Conservation (phyloP, 2,888 invertebrate species). For the Smittia sp. region DNA sequence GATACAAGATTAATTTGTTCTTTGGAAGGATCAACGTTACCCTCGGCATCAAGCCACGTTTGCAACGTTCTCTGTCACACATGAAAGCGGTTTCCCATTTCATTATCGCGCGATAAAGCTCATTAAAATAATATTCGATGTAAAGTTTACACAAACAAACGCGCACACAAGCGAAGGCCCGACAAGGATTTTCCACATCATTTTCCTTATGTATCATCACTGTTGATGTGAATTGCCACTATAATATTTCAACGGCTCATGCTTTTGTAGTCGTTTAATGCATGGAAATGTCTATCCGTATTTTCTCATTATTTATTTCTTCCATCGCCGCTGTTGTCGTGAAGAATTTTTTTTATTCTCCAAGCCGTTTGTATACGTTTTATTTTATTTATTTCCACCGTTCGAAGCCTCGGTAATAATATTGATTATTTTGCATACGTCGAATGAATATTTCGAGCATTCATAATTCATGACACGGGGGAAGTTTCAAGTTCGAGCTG, state of each 20-base stretch:
- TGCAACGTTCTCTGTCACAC: too few species aligned
- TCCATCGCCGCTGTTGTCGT: constrained; percentile 14
- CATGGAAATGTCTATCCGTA: constrained; percentile 34
- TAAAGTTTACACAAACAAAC: neutral
- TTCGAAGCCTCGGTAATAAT: constrained; percentile 29
- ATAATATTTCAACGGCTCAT: neutral
- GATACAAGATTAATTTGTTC: constrained; percentile 11
- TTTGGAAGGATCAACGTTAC: neutral
- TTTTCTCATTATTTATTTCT: constrained; percentile 36
- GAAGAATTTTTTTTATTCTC: neutral
- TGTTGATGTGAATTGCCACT: constrained; percentile 19
- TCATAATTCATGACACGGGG: constrained; percentile 25
- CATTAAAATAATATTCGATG: neutral
- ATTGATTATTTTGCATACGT: constrained; percentile 42
- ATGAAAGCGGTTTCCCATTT: too few species aligned
- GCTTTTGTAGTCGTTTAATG: constrained; percentile 22
- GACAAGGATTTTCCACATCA: neutral
- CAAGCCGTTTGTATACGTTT: neutral
- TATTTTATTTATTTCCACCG: constrained; percentile 9
- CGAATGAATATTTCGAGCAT: constrained; percentile 24
- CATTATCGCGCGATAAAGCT: neutral
- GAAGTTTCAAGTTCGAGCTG: neutral
- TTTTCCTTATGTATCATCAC: constrained; percentile 28
- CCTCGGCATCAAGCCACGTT: neutral
- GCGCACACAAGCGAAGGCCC: neutral